Conservation (phyloP, 2,888 invertebrate genomes). For the Helicoverpa assulta region DNA sequence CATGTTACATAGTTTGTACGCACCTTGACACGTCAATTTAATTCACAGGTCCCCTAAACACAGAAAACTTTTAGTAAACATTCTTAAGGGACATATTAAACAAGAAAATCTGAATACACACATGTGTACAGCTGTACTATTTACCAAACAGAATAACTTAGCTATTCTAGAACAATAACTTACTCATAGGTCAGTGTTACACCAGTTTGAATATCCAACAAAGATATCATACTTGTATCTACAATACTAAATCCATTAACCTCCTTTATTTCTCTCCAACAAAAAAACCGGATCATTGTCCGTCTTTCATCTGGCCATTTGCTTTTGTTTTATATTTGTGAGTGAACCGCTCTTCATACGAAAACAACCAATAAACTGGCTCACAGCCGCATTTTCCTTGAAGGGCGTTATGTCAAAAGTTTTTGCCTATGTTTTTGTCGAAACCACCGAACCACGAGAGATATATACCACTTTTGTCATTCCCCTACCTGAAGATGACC, state of each 20-base stretch:
- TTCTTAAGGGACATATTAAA: too few species aligned
- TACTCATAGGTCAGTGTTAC: neutral
- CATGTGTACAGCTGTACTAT: too few species aligned
- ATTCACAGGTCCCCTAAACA: too few species aligned
- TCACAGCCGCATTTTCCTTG: slow-evolving; percentile 72
- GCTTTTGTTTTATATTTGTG: slow-evolving; percentile 62
- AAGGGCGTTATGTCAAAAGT: slow-evolving; percentile 74
- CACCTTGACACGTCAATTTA: too few species aligned
- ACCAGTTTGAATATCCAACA: neutral
- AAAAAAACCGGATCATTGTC: slow-evolving; percentile 30
- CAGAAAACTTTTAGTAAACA: too few species aligned
- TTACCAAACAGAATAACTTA: too few species aligned
- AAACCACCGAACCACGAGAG: slow-evolving; percentile 71
- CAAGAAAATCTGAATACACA: too few species aligned
- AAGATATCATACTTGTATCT: neutral
- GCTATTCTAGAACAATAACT: too few species aligned
- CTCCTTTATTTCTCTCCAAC: slow-evolving; percentile 5
- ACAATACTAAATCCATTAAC: slow-evolving; percentile 33
- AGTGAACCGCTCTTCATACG: slow-evolving; percentile 55
- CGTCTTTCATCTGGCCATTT: slow-evolving; percentile 51
- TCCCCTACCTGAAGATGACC: slow-evolving; percentile 74
- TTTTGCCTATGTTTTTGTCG: slow-evolving; percentile 77
- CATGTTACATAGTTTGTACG: too few species aligned
- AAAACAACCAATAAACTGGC: slow-evolving; percentile 70
- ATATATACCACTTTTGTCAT: slow-evolving; percentile 68